Evolutionary conservation across 2,888 invertebrate species (phyloP).

Genomic region (Cacoxenus indagator): DNA sequence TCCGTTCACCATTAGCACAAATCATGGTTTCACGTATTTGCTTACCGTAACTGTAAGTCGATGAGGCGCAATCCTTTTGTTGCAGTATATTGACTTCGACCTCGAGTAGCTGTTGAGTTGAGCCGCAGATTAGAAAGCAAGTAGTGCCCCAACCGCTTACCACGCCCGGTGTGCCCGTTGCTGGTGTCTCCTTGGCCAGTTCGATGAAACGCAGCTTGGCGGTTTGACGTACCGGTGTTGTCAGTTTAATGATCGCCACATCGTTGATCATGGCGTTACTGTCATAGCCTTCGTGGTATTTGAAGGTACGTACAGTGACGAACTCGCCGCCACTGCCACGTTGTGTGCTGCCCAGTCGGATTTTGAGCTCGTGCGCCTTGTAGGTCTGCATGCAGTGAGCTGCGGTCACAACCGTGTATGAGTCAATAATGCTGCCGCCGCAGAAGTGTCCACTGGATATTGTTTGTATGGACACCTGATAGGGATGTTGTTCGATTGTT

Average conservation of each 20-base stretch:
- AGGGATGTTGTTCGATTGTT: slow-evolving; percentile 69
- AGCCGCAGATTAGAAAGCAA: slow-evolving; percentile 46
- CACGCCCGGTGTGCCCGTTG: slow-evolving; percentile 53
- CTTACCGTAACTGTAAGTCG: slow-evolving; percentile 42
- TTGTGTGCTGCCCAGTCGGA: slow-evolving; percentile 68
- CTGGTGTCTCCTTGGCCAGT: slow-evolving; percentile 51
- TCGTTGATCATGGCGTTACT: slow-evolving; percentile 65
- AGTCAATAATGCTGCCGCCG: slow-evolving; percentile 70
- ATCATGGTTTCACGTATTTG: slow-evolving; percentile 60
- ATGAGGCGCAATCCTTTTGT: slow-evolving; percentile 27
- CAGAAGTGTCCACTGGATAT: slow-evolving; percentile 66
- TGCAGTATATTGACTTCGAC: slow-evolving; percentile 50
- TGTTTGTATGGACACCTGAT: slow-evolving; percentile 71
- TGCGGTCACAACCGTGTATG: slow-evolving; percentile 68
- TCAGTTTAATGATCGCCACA: slow-evolving; percentile 68
- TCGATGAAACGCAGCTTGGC: slow-evolving; percentile 46
- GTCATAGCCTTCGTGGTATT: slow-evolving; percentile 65
- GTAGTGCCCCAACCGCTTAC: slow-evolving; percentile 69
- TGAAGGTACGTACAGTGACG: slow-evolving; percentile 55
- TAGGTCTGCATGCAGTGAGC: slow-evolving; percentile 68
- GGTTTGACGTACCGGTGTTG: slow-evolving; percentile 50
- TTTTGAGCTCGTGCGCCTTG: slow-evolving; percentile 43
- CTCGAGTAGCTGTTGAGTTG: slow-evolving; percentile 38
- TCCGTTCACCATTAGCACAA: slow-evolving; percentile 56
- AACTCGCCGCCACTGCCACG: slow-evolving; percentile 66